Conservation (phyloP, 2,888 invertebrate genomes). For the Sesamia inferens region DNA sequence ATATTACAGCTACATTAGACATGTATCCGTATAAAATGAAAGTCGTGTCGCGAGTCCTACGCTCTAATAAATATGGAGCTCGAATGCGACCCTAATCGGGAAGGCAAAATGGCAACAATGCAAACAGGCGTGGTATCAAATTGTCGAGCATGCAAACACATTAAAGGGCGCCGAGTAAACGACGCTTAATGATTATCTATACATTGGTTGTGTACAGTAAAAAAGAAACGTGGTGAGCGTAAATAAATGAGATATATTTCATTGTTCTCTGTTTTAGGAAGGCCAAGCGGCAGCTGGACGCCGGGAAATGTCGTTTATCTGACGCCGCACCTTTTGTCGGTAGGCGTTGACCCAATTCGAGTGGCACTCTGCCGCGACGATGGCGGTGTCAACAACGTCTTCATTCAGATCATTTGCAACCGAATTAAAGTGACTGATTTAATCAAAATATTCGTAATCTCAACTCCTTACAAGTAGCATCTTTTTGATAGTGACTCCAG, state of each 20-base stretch:
- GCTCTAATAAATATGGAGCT: conserved; percentile 88
- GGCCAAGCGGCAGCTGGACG: conserved; percentile 84
- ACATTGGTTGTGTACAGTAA: conserved; percentile 77
- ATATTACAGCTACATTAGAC: conserved; percentile 74
- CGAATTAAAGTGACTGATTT: conserved; percentile 62
- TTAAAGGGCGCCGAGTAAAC: conserved; percentile 86
- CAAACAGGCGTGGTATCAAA: conserved; percentile 88
- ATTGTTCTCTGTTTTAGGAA: conserved; percentile 86
- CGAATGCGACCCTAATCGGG: conserved; percentile 88
- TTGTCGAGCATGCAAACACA: conserved; percentile 88
- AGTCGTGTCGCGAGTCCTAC: conserved; percentile 86
- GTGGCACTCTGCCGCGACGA: conserved; percentile 78
- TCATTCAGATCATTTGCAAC: conserved; percentile 76
- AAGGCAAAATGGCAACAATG: conserved; percentile 88
- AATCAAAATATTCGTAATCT: conserved; percentile 37
- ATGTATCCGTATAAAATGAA: conserved; percentile 86
- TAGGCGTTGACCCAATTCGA: conserved; percentile 88
- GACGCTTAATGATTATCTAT: conserved; percentile 87
- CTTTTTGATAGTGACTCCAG: conserved; percentile 8
- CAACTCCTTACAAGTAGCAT: conserved; percentile 22
- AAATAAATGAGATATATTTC: conserved; percentile 86
- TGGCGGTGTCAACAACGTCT: conserved; percentile 79
- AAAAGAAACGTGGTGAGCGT: conserved; percentile 76
- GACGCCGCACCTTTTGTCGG: conserved; percentile 88
- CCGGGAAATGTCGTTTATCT: conserved; percentile 87